Evolutionary conservation across 2,888 invertebrate genomes (phyloP).

Genomic region (Trachelus troglodyta): DNA sequence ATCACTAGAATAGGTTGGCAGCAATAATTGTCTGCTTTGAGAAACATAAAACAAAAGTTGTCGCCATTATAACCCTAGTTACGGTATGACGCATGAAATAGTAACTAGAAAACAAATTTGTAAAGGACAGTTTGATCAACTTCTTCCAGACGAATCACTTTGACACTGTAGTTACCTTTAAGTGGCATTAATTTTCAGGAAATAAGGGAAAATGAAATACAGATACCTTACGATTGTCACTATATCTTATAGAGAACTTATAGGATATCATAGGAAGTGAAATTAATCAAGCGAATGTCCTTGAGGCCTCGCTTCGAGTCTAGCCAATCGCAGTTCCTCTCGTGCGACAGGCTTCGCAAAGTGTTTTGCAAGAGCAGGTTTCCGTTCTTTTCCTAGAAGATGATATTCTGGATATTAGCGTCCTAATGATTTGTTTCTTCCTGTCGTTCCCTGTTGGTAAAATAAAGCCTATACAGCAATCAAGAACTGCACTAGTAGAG

Average conservation of each 20-base stretch:
- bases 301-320: slow-evolving; percentile 25
- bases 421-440: neutral
- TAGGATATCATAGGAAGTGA: slow-evolving; percentile 42
- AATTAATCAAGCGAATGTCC: slow-evolving; percentile 54
- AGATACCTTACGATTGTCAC: slow-evolving; percentile 8
- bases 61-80: neutral
- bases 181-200: neutral
- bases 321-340: slow-evolving; percentile 51
- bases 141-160: neutral
- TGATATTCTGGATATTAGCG: neutral
- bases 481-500: neutral
- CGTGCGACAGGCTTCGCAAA: slow-evolving; percentile 32
- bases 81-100: neutral
- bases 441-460: neutral
- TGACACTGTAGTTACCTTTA: neutral
- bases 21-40: neutral
- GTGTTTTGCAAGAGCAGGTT: slow-evolving; percentile 13
- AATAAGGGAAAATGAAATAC: neutral
- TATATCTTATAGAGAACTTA: slow-evolving; percentile 29
- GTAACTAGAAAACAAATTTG: neutral
- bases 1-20: neutral
- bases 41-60: neutral
- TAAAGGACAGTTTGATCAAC: neutral
- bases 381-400: slow-evolving; percentile 4
- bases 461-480: neutral